Evolutionary conservation across 2,113 vertebrate genomes (phyloP).

Genomic region (Kobus ellipsiprymnus): DNA sequence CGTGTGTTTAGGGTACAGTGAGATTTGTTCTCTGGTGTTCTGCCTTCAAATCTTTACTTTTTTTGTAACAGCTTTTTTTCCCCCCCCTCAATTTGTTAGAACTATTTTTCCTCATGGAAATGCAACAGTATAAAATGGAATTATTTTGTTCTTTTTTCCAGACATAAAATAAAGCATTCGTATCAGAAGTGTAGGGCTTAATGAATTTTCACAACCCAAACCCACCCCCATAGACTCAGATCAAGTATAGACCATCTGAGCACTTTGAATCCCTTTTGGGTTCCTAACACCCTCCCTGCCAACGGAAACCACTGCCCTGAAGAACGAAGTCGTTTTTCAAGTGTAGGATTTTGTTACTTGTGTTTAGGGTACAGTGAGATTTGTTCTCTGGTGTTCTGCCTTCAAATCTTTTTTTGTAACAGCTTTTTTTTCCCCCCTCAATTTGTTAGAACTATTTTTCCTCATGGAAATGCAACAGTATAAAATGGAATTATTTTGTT

Average conservation of each 20-base stretch:
- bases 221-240: background rate
- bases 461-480: background rate
- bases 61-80: background rate
- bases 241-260: background rate
- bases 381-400: background rate
- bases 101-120: background rate
- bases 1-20: background rate
- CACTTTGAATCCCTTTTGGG: background rate
- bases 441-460: background rate
- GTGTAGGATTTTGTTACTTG: background rate
- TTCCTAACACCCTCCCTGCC: background rate
- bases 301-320: background rate
- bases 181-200: background rate
- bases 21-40: background rate
- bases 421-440: background rate
- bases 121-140: background rate
- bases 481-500: slow-evolving; percentile 29
- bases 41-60: slow-evolving; percentile 35
- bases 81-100: background rate
- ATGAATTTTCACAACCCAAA: background rate
- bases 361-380: background rate
- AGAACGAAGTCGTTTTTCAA: background rate
- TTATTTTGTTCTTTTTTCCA: slow-evolving; percentile 41
- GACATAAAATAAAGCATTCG: background rate
- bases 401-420: slow-evolving; percentile 8